Evolutionary conservation across 2,888 invertebrate species (phyloP).

Genomic region (Uloborus plumipes): DNA sequence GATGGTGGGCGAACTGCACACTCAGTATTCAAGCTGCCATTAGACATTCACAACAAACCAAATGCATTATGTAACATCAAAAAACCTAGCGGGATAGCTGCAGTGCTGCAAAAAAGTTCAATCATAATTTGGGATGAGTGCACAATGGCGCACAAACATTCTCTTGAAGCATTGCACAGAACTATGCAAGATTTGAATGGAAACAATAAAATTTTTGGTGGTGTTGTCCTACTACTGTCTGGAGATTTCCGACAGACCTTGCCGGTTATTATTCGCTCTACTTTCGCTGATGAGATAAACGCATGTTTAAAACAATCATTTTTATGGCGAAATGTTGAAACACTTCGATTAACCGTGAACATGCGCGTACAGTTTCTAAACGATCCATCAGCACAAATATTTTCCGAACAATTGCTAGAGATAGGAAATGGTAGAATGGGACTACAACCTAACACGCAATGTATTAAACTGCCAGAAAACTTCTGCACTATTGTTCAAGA

Average conservation of each 20-base stretch:
- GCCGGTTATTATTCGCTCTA: conserved; percentile 66
- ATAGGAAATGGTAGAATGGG: conserved; percentile 36
- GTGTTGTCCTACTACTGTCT: conserved; percentile 64
- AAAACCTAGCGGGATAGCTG: conserved; percentile 32
- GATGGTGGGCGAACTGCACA: conserved; percentile 56
- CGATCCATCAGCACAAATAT: conserved; percentile 27
- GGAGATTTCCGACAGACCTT: conserved; percentile 67
- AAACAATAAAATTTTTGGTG: conserved; percentile 47
- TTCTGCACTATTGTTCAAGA: neutral
- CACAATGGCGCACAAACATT: conserved; percentile 71
- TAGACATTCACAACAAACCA: conserved; percentile 65
- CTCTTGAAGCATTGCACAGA: conserved; percentile 67
- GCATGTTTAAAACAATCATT: conserved; percentile 68
- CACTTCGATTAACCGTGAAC: conserved; percentile 45
- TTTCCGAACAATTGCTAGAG: conserved; percentile 44
- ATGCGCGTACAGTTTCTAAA: conserved; percentile 60
- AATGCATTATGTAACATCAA: conserved; percentile 69
- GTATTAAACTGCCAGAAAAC: neutral
- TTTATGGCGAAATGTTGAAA: conserved; percentile 65
- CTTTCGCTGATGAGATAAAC: conserved; percentile 64
- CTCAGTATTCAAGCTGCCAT: conserved; percentile 7
- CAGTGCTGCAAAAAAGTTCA: conserved; percentile 18
- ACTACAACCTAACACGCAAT: neutral
- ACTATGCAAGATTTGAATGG: conserved; percentile 38
- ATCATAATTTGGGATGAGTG: conserved; percentile 72